A percentile compares a stretch with the other conserved stretches of the same genome.
Conservation (phyloP, 1,140 invertebrate species). For the Heliothis subflexa region DNA sequence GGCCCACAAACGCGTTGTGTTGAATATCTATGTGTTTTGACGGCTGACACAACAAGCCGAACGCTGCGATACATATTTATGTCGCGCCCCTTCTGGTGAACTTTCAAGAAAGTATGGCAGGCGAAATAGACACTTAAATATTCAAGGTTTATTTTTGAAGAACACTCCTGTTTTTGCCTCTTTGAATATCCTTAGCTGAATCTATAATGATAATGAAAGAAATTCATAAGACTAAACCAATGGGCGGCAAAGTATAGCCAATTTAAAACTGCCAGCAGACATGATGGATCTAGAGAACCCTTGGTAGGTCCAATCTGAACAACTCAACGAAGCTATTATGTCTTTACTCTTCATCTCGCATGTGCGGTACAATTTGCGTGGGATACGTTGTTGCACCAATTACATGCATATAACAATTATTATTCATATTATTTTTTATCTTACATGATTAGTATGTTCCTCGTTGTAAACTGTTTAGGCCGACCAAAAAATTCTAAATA, state of each 20-base stretch:
- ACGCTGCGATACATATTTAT: conserved; percentile 34
- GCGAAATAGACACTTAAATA: not conserved
- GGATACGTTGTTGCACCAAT: not conserved
- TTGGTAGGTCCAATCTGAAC: not conserved
- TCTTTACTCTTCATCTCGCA: conserved; percentile 10
- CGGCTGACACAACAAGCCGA: conserved; percentile 36
- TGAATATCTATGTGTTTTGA: conserved; percentile 41
- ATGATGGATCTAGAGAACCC: not conserved
- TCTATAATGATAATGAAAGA: not conserved
- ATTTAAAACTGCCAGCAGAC: not conserved
- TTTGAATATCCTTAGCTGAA: not conserved
- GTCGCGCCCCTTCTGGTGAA: conserved; percentile 7
- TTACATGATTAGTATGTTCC: too few relatives aligned
- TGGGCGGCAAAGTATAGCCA: not conserved
- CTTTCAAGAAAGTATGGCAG: conserved; percentile 19
- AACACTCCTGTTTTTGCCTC: not conserved
- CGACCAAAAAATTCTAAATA: too few relatives aligned
- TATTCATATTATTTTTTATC: too few relatives aligned
- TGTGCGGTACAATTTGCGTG: conserved; percentile 1
- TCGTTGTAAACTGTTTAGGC: too few relatives aligned
- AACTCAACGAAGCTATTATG: conserved; percentile 7
- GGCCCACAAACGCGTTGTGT: conserved; percentile 27
- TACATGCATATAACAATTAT: not conserved
- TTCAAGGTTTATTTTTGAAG: not conserved
- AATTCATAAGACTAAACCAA: not conserved